Conservation (phyloP, 2,113 vertebrate species). For the Morone chrysops region DNA sequence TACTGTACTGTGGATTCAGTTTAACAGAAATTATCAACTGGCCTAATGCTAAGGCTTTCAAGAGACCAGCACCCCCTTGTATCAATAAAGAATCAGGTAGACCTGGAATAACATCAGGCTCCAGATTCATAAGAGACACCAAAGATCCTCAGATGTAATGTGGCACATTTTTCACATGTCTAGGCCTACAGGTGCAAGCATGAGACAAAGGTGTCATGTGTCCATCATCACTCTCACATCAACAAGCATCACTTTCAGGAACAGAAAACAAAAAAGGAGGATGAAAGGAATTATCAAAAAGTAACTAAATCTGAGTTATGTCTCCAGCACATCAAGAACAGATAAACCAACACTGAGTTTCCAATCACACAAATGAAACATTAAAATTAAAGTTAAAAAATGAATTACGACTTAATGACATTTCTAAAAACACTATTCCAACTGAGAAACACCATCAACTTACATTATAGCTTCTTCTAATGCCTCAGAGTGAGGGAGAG, state of each 20-base stretch:
- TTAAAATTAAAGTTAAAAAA: background rate
- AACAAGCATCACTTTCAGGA: background rate
- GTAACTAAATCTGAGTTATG: background rate
- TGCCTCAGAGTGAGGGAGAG: conserved; percentile 31
- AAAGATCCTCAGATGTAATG: background rate
- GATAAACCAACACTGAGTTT: background rate
- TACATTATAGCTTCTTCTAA: conserved; percentile 41
- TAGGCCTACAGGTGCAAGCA: background rate
- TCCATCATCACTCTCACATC: background rate
- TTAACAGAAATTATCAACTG: conserved; percentile 17
- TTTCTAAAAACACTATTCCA: background rate
- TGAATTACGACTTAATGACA: background rate
- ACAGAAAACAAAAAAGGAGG: background rate
- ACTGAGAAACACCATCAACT: conserved; percentile 29
- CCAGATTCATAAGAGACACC: background rate
- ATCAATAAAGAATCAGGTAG: background rate
- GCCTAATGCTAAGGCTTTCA: conserved; percentile 21
- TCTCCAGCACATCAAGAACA: background rate
- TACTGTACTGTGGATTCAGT: background rate
- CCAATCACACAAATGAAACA: background rate
- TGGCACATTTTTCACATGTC: background rate
- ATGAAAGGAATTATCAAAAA: background rate
- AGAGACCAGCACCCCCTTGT: background rate
- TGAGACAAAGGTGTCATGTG: background rate
- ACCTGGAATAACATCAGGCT: background rate